Evolutionary conservation across 2,888 invertebrate species (phyloP), one percentile per base, ranked within the genome.

Genomic region (Ennomos erosarius): DNA sequence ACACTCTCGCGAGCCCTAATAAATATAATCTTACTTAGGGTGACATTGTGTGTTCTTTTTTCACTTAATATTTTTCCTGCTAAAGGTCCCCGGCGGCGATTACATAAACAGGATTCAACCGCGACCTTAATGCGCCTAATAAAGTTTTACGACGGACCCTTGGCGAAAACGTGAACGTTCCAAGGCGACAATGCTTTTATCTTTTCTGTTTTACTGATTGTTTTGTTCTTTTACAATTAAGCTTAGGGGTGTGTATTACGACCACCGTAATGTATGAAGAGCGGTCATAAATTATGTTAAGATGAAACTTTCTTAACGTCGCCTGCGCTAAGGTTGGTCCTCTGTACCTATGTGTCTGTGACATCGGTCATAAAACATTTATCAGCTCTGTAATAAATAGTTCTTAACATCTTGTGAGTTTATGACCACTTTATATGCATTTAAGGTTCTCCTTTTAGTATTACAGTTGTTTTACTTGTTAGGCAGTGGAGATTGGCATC

Each of bases 21-120:
- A 84, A 84, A 84, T 83, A 87, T 82, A 84, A 85, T 84, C 85
- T 83, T 82, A 81, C 80, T 83, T 75, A 79, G 83, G 82, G 83
- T 81, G 84, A 86, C 86, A 81, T 83, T 84, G 84, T 85, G 84
- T 87, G 83, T 87, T 84, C 84, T 85, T 87, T 89, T 89, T 90
- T 88, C 90, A 91, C 89, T 90, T 89, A 90, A 90, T 91, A 90
- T 91, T 90, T 90, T 89, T 85, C 84, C 81, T 84, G 84, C 75
- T 86, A 88, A 88, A 90, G 90, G 89, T 90, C 87, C 85, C 90
- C 80, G 79, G 81, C 84, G 89, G 86, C 89, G 90, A 91, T 92
- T 92, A 92, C 91, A 91, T 90, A 91, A 90, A 91, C 90, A 91
- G 90, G 90, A 90, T 90, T 89, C 90, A 90, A 90, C 90, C 88